Evolutionary conservation across 2,113 vertebrate genomes (phyloP), one percentile per base, ranked within the genome.

Genomic region (Myiagra hebetior): DNA sequence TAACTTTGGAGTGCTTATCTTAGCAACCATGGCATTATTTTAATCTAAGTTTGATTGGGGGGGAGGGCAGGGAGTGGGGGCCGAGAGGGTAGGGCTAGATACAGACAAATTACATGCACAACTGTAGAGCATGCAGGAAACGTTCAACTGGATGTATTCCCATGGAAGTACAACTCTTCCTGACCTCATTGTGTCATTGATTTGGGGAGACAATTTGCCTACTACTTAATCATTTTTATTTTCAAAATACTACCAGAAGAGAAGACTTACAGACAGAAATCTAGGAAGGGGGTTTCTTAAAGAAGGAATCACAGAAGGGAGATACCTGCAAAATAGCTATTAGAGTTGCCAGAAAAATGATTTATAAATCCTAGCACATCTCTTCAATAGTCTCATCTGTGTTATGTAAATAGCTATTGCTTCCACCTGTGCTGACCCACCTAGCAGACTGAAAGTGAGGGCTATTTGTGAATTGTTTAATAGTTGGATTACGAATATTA

Each of bases 401-500:
- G 31, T 92, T 93, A 88, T 78, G 56, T 95, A 94, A 97, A 94
- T 53, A 92, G 59, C 64, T 90, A 20, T 93, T 77, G 65, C 82
- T 88, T 95, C 76, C 73, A 88, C 73, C 50, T 94, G 92, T 89
- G 77, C 70, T 97, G 97, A 96, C 94, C 93, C 81, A 94, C 76
- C 91, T 96, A 93, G 87, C 82, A 91, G 67, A 30, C 94, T 91
- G 80, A 63, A 81, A 95, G 85, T 56, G 39, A 84, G 52, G 1
- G 9, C 44, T 82, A 28, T 83, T 72, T 78, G 82, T 95, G 77
- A 94, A 95, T 94, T 96, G 91, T 93, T 96, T 97, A 97, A 78
- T 92, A 94, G 87, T 30, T 93, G 79, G 85, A 84, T 97, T 95
- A 85, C 92, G 83, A 87, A 91, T 95, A 95, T 81, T 97, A 96